These are phyloP conservation scores for Melieria crassipennis DNA, from an alignment of 2,888 invertebrate species.

Conservation along the genomic window DNA sequence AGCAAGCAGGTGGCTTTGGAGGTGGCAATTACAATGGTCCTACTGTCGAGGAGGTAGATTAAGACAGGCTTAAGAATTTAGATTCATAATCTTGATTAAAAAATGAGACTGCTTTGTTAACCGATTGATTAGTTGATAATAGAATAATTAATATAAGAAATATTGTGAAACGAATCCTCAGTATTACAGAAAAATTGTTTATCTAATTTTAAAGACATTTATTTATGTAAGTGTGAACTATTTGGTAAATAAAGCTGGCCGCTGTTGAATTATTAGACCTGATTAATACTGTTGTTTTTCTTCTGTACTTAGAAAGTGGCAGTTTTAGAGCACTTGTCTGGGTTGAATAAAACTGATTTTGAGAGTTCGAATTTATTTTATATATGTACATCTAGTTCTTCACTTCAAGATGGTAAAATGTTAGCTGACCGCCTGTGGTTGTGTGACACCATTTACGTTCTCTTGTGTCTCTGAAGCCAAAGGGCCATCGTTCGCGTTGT, in stretches of 20 bases:
- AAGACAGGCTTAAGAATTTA: constrained; percentile 34
- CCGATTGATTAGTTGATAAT: neutral
- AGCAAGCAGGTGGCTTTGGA: constrained; percentile 69
- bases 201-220: too few relatives aligned
- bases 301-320: neutral
- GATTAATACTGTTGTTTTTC: neutral
- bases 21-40: constrained; percentile 67
- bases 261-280: constrained; percentile 4
- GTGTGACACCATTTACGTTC: neutral
- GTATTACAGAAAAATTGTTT: neutral
- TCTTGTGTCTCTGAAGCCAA: neutral
- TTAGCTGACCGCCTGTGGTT: constrained; percentile 12
- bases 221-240: neutral
- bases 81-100: neutral
- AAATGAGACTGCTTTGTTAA: neutral
- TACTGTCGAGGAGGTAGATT: constrained; percentile 61
- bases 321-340: neutral
- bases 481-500: constrained; percentile 8
- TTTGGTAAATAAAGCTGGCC: constrained; percentile 6
- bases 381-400: constrained; percentile 3
- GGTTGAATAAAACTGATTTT: neutral
- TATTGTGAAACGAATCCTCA: neutral
- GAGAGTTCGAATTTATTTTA: neutral
- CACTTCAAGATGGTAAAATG: constrained; percentile 17
- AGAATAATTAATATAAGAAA: neutral